These are phyloP conservation scores for Grapholita molesta DNA, from an alignment of 1,140 invertebrate species.

Conservation along the genomic window DNA sequence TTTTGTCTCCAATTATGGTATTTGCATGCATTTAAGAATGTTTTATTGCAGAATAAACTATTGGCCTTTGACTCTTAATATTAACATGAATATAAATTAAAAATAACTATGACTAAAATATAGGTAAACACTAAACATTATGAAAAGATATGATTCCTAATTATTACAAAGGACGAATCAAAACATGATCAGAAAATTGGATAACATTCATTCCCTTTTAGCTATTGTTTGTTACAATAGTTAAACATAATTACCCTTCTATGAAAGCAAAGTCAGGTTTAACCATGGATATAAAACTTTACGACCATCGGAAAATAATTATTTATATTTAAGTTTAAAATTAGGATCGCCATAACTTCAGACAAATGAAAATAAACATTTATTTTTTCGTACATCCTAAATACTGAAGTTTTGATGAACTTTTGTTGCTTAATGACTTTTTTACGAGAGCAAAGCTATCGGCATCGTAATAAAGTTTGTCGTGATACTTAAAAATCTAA, in stretches of 20 bases:
- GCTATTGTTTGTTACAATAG: neutral
- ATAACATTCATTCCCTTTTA: neutral
- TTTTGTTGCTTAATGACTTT: neutral
- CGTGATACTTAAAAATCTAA: neutral
- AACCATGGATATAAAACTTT: neutral
- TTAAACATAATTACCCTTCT: neutral
- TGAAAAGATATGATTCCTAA: no score
- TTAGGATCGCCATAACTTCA: neutral
- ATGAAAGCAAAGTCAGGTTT: neutral
- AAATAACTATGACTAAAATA: no score
- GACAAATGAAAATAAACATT: neutral
- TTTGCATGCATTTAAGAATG: no score
- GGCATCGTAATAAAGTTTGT: neutral
- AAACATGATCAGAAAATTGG: neutral
- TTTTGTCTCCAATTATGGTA: no score
- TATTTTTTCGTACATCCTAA: neutral
- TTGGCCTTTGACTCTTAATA: no score
- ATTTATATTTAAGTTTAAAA: neutral
- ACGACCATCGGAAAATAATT: neutral
- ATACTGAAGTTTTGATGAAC: slow-evolving; percentile 3
- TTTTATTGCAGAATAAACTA: no score
- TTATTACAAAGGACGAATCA: neutral
- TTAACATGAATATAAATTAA: no score
- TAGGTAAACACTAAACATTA: no score
- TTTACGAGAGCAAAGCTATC: neutral